These are phyloP conservation scores for Crotalus helleri DNA, from an alignment of 2,113 vertebrate species.

Conservation along the genomic window DNA sequence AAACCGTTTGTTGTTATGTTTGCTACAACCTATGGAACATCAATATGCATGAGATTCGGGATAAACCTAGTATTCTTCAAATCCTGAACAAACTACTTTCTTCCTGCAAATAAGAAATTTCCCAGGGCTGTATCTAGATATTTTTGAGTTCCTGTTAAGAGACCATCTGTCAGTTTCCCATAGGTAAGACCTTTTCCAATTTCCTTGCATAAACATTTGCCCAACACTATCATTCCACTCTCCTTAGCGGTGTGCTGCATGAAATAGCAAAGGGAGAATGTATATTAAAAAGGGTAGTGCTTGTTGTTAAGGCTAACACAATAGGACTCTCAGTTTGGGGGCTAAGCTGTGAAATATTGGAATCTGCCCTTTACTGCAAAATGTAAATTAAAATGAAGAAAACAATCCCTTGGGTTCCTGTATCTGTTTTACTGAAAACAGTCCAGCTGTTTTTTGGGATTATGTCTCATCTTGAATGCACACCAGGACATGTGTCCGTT, in stretches of 20 bases:
- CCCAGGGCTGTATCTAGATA: neutral
- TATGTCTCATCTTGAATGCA: neutral
- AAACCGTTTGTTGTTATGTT: neutral
- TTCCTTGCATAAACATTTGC: neutral
- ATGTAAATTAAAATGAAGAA: neutral
- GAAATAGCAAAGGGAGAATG: neutral
- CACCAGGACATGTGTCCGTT: neutral
- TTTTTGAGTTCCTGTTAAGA: neutral
- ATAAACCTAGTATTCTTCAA: neutral
- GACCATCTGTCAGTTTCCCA: no score
- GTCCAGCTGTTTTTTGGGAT: neutral
- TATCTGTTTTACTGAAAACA: neutral
- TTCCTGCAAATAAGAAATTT: neutral
- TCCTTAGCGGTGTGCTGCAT: neutral
- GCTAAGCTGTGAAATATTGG: neutral
- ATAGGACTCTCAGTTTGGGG: neutral
- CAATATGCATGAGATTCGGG: neutral
- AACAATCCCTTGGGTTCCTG: no score
- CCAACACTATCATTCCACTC: neutral
- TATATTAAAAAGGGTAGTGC: neutral
- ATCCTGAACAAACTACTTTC: neutral
- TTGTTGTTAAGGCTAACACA: neutral
- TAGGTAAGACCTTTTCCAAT: neutral
- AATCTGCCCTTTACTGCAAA: neutral
- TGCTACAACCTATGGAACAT: neutral